These are phyloP conservation scores for Anoura caudifer DNA, from an alignment of 2,113 vertebrate genomes.

Conservation along the genomic window DNA sequence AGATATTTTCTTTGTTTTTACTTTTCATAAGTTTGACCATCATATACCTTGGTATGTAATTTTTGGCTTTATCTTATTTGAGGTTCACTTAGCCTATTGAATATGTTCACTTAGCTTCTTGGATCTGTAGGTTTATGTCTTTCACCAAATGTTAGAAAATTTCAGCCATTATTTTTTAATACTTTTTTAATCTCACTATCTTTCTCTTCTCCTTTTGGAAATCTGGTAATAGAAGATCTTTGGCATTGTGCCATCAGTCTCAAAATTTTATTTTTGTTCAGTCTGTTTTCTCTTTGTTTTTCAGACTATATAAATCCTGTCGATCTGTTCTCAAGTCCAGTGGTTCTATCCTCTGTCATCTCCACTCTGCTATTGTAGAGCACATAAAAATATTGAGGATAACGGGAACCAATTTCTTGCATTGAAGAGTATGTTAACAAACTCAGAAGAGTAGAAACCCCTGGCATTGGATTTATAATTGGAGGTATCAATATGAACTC, in stretches of 20 bases:
- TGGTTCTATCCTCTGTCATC: background rate
- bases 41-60: background rate
- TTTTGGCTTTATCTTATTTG: background rate
- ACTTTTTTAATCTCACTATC: background rate
- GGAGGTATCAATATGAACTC: background rate
- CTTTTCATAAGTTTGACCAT: conserved; percentile 16
- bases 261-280: background rate
- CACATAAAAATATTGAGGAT: background rate
- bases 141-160: background rate
- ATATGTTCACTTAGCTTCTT: background rate
- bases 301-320: background rate
- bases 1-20: background rate
- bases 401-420: background rate
- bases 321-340: background rate
- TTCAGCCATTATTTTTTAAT: background rate
- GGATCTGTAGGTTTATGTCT: background rate
- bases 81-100: background rate
- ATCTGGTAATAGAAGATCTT: background rate
- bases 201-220: background rate
- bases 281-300: background rate
- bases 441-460: background rate
- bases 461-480: background rate
- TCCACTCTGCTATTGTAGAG: background rate
- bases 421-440: background rate
- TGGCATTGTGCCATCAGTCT: background rate